A percentile compares a stretch with the other conserved stretches of the same genome.
Evolutionary conservation across 2,113 vertebrate species (phyloP).

Genomic region (Anolis sagrei): DNA sequence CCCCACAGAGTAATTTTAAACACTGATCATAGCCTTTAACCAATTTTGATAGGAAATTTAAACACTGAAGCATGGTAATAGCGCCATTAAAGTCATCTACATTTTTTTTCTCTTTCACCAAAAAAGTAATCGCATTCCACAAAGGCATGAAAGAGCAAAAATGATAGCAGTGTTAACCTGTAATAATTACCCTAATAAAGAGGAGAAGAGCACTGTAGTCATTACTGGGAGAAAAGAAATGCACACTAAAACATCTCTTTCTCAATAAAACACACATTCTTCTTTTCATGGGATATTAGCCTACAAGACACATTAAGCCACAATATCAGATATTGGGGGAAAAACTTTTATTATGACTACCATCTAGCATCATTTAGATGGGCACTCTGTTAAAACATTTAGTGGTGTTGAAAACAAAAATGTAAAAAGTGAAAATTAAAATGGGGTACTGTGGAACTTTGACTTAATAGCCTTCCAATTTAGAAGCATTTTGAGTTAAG

Average conservation of each 20-base stretch:
- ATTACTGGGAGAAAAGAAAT: slow-evolving; percentile 46
- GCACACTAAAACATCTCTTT: slow-evolving; percentile 56
- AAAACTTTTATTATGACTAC: slow-evolving; percentile 51
- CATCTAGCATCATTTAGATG: slow-evolving; percentile 61
- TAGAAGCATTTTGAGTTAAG: no score
- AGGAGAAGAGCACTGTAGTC: slow-evolving; percentile 61
- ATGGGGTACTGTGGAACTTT: slow-evolving; percentile 12
- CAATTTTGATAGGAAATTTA: slow-evolving; percentile 66
- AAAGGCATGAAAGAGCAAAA: slow-evolving; percentile 61
- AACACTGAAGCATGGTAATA: slow-evolving; percentile 64
- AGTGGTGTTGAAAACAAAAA: slow-evolving; percentile 30
- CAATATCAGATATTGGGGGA: slow-evolving; percentile 55
- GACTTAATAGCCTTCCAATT: no score
- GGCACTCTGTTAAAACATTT: slow-evolving; percentile 38
- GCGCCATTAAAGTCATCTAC: slow-evolving; percentile 63
- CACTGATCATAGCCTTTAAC: slow-evolving; percentile 56
- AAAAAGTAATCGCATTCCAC: slow-evolving; percentile 58
- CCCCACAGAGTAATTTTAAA: slow-evolving; percentile 44
- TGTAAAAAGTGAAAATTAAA: slow-evolving; percentile 30
- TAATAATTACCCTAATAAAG: slow-evolving; percentile 72
- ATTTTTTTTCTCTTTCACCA: slow-evolving; percentile 49
- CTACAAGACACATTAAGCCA: slow-evolving; percentile 61
- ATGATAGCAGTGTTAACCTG: slow-evolving; percentile 64
- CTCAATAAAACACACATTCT: slow-evolving; percentile 58
- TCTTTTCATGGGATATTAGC: slow-evolving; percentile 59